Conservation (phyloP, 1,140 invertebrate species). For the Drosophila baimaii region DNA sequence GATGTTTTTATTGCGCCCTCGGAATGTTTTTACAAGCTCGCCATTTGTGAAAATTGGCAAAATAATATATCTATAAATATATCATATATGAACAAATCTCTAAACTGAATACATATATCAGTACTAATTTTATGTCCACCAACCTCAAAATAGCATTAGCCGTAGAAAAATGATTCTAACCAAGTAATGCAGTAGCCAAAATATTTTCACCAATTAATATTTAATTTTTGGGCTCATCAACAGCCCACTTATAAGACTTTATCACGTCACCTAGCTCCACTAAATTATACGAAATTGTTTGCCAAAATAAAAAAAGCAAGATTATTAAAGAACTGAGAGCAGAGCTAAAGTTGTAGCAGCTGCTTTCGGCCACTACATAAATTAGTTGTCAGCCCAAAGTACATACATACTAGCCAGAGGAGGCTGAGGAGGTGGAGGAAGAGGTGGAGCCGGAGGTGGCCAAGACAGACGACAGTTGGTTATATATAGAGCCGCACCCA, state of each 20-base stretch:
- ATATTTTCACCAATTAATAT: constrained; percentile 57
- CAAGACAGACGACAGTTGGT: constrained; percentile 57
- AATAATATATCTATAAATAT: too few relatives aligned
- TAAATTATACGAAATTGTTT: constrained; percentile 76
- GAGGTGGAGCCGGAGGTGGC: constrained; percentile 26
- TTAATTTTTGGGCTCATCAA: constrained; percentile 22
- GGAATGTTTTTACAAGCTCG: neutral
- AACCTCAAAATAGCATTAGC: neutral
- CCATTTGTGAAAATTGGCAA: too few relatives aligned
- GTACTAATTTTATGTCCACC: neutral
- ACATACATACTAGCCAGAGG: constrained; percentile 14
- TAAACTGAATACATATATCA: neutral
- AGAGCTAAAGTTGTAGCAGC: constrained; percentile 60
- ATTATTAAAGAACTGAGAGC: constrained; percentile 64
- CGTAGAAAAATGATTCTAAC: neutral
- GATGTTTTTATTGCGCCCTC: neutral
- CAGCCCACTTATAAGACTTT: constrained; percentile 11
- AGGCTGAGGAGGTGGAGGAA: neutral
- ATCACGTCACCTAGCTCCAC: constrained; percentile 23
- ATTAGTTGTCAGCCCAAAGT: constrained; percentile 74
- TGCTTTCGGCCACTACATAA: constrained; percentile 76
- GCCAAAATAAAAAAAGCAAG: constrained; percentile 58
- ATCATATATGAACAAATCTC: neutral
- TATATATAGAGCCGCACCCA: constrained; percentile 53
- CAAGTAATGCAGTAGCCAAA: neutral